Evolutionary conservation across 2,888 invertebrate species (phyloP), one percentile per base, ranked within the genome.

Genomic region (Chalcis sispes): DNA sequence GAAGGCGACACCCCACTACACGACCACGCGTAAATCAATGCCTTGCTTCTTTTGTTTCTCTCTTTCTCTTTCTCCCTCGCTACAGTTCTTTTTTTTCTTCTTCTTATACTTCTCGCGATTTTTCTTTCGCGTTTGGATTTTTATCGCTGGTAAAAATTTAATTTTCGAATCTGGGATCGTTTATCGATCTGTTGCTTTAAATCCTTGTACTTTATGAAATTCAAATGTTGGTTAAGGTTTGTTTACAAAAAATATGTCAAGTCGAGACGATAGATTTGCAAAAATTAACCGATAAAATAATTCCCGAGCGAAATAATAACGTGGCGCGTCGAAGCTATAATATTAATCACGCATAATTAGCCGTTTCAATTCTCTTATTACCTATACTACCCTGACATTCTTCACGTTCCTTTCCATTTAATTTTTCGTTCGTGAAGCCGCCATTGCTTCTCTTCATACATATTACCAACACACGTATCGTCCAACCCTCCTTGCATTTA

Each of bases 21-120:
- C 23, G n/a, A 62, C 64, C 69, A 72, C 81, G 84, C 86, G 87
- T 88, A 88, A 88, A 88, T 88, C 88, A 88, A 88, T 88, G 88
- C 86, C 82, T 84, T 85, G 32, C 50, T 77, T 80, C 77, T 77
- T 75, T 75, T 23, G 15, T 42, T n/a, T n/a, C 27, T 18, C 13
- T 40, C 5, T 27, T n/a, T 46, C 52, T 46, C 36, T 40, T 66
- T 42, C 62, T 52, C 50, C 46, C 61, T 42, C 61, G 10, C 71
- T 48, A n/a, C n/a, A n/a, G n/a, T n/a, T n/a, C 42, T 80, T 80
- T 79, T 77, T 76, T 76, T 15, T n/a, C 46, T 13, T n/a, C 40
- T n/a, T n/a, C n/a, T 58, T 56, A 46, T 46, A 46, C 29, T 48
- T 8, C 50, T n/a, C 46, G 48, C 56, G 42, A 58, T 32, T 70